A percentile compares a stretch with the other conserved stretches of the same genome.
These are phyloP conservation scores for Takifugu ocellatus DNA, from an alignment of 2,797 vertebrate species.

Conservation along the genomic window DNA sequence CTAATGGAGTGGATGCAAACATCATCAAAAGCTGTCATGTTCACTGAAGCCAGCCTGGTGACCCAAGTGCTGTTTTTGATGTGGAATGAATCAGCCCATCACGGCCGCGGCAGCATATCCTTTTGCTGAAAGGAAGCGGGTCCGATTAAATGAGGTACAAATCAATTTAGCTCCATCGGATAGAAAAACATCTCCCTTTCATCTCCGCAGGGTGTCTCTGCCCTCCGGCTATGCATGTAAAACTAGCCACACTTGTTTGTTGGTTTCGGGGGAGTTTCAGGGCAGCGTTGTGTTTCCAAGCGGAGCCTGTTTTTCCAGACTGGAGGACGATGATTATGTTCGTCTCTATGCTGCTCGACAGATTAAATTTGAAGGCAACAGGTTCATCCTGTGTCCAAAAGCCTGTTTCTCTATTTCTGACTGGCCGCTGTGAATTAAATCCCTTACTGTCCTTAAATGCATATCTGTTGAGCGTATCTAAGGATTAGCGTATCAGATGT, in stretches of 20 bases:
- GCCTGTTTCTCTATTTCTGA: slow-evolving; percentile 18
- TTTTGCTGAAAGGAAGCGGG: slow-evolving; percentile 3
- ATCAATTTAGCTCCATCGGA: slow-evolving; percentile 16
- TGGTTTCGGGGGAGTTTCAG: slow-evolving; percentile 76
- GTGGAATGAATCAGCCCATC: neutral
- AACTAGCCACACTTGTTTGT: slow-evolving; percentile 75
- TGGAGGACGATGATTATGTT: slow-evolving; percentile 28
- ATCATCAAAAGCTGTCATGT: slow-evolving; percentile 19
- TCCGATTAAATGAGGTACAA: slow-evolving; percentile 1
- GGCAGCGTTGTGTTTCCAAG: slow-evolving; percentile 59
- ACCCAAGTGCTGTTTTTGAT: slow-evolving; percentile 22
- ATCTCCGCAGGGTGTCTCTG: slow-evolving; percentile 26
- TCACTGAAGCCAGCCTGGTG: neutral
- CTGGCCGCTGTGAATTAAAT: slow-evolving; percentile 7
- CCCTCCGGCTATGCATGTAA: slow-evolving; percentile 15
- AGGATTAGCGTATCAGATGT: slow-evolving; percentile 31
- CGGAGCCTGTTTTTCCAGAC: slow-evolving; percentile 75
- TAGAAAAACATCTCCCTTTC: slow-evolving; percentile 16
- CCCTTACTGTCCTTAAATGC: slow-evolving; percentile 14
- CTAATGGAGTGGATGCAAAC: slow-evolving; percentile 33
- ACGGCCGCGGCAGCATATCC: neutral
- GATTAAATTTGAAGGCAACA: slow-evolving; percentile 39
- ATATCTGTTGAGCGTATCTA: slow-evolving; percentile 8
- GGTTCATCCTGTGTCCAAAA: slow-evolving; percentile 7
- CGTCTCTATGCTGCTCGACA: slow-evolving; percentile 16